Conservation (phyloP, 2,797 vertebrate genomes). For the Chelidonichthys spinosus region DNA sequence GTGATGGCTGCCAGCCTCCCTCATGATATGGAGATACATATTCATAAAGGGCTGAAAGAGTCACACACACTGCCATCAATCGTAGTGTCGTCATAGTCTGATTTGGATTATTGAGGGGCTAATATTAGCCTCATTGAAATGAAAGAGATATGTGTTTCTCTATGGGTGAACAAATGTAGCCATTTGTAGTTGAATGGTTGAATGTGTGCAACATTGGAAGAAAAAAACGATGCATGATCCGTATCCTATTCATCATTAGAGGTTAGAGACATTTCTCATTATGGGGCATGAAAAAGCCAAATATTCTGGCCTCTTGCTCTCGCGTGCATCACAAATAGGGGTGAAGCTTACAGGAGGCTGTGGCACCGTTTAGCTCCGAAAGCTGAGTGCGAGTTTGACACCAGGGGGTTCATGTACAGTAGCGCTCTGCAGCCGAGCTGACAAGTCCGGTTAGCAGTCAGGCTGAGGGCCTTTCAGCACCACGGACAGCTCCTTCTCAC, state of each 20-base stretch:
- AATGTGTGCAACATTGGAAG: neutral
- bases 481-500: slow-evolving; percentile 62
- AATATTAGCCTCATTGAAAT: slow-evolving; percentile 27
- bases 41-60: slow-evolving; percentile 38
- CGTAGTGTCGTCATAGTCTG: slow-evolving; percentile 25
- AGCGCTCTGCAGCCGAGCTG: slow-evolving; percentile 49
- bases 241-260: neutral
- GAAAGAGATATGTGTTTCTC: slow-evolving; percentile 34
- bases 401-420: slow-evolving; percentile 27
- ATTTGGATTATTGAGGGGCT: slow-evolving; percentile 49
- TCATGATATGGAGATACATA: slow-evolving; percentile 20
- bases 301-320: neutral
- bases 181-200: neutral
- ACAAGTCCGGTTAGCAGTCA: slow-evolving; percentile 50
- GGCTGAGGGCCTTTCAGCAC: slow-evolving; percentile 64
- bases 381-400: slow-evolving; percentile 26
- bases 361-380: slow-evolving; percentile 13
- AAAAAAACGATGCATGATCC: slow-evolving; percentile 1
- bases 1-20: slow-evolving; percentile 21
- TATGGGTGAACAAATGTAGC: neutral
- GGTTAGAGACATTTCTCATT: too few species aligned
- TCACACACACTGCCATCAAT: slow-evolving; percentile 17
- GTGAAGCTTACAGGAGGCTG: neutral
- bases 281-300: neutral
- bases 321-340: neutral